Percentiles rank a stretch among this genome's conserved stretches.
These are phyloP conservation scores for Metopolophium dirhodum DNA, from an alignment of 1,140 invertebrate genomes.

Conservation along the genomic window DNA sequence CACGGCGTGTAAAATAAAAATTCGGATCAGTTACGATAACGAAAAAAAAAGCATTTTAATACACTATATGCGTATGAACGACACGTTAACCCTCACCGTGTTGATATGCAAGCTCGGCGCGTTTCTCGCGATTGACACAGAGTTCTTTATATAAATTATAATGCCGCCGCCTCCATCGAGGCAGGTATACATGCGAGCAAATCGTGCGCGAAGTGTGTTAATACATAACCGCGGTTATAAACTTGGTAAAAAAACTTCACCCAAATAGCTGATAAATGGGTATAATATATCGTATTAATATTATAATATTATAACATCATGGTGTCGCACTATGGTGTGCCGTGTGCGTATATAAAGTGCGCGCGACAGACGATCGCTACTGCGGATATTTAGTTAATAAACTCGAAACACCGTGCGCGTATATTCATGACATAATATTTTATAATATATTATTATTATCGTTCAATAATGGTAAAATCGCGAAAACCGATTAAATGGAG, in stretches of 20 bases:
- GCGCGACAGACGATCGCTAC: neutral
- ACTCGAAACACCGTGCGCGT: neutral
- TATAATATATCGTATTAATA: too few species aligned
- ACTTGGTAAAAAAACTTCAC: neutral
- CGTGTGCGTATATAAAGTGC: neutral
- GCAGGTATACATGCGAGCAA: neutral
- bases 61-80: neutral
- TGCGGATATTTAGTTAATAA: neutral
- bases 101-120: neutral
- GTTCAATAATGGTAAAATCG: neutral
- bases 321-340: neutral
- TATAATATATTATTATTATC: neutral
- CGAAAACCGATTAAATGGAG: neutral
- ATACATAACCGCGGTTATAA: neutral
- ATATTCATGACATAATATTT: neutral
- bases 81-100: neutral
- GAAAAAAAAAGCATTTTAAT: neutral
- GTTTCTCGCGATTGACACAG: neutral
- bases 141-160: neutral
- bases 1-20: too few species aligned
- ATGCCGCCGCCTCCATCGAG: neutral
- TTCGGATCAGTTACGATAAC: too few species aligned
- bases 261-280: neutral
- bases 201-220: neutral
- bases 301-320: neutral